Evolutionary conservation across 2,888 invertebrate species (phyloP), one percentile per base, ranked within the genome.

Genomic region (Sinotaia quadrata): DNA sequence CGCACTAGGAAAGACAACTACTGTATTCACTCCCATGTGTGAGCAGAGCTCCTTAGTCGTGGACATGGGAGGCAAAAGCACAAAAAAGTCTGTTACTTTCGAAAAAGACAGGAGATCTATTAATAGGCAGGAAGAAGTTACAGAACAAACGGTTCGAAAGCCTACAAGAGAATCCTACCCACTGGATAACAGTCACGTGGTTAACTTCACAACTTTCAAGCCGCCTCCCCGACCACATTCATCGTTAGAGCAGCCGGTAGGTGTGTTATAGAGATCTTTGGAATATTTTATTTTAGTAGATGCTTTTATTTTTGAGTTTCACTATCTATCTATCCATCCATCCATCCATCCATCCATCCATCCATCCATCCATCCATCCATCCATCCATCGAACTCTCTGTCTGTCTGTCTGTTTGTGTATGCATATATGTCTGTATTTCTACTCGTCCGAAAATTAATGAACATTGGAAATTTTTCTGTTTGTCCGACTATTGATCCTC

Each of bases 191-290:
- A 8, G 29, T 54, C 36, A 37, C 15, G 63, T 54, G 29, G 63
- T 52, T 12, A 63, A 63, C 31, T 63, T 63, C 21, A 54, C 63
- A 2, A 63, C 63, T 24, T 63, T 63, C 54, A 63, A 63, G 54
- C 63, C 63, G 24, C 51, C 63, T 0, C 36, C 37, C 21, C 27
- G 54, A 41, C 29, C 63, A 24, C 52, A 49, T 4, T 36, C 54
- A 0, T 54, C 37, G n/a, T 21, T 15, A 7, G 63, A 52, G 27
- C 63, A 63, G 54, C 49, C 31, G 37, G 15, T 18, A n/a, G n/a
- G n/a, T n/a, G n/a, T n/a, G n/a, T n/a, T n/a, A n/a, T n/a, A n/a
- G n/a, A n/a, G n/a, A n/a, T n/a, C n/a, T n/a, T n/a, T n/a, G n/a
- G n/a, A n/a, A n/a, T n/a, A n/a, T n/a, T n/a, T n/a, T n/a, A n/a